Base-by-base conservation (phyloP, 2,797 vertebrate species). In the Pachyuromys duprasi region DNA sequence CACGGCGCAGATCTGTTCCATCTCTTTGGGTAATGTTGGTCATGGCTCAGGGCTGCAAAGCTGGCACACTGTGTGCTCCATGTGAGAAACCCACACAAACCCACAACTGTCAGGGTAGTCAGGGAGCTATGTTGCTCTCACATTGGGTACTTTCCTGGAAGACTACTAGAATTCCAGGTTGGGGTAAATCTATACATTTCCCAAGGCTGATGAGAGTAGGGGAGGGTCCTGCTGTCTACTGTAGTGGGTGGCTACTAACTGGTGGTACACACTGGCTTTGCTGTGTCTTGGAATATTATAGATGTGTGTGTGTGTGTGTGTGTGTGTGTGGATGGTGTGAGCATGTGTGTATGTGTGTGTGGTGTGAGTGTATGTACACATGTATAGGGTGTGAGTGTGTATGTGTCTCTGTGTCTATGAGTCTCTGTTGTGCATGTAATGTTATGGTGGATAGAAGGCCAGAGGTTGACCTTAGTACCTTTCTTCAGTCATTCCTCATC, bases 141-240 rank as follows among this genome's bases (percentile, higher is more conserved):
- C 33, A 26, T 9, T 49, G 87, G 57, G 18, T 39, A 75, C 39
- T 76, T 76, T 36, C 39, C n/a, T 26, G 13, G 57, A 49, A 45
- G 22, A 36, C 55, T 88, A 33, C 69, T 60, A 45, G 62, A 17
- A 24, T 39, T 39, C 39, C 33, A 28, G 0, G 12, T 2, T 8
- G 33, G 49, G n/a, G 31, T 63, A 18, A 26, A 17, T 28, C 53
- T 9, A 62, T 0, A 26, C 63, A 75, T 75, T 67, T 81, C 42
- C 1, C 0, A 22, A 0, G 18, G 53, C 49, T 83, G 33, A 11
- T 0, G 0, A 0, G 49, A 11, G 42, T 11, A 13, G 0, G 1
- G 26, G 12, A 33, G 53, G 14, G 28, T 31, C 63, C n/a, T 33
- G 62, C 39, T 63, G 36, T 75, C 22, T 11, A 55, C 26, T 6